Conservation (phyloP, 35 echinoderm and acorn worm species). For the Apostichopus japonicus region DNA sequence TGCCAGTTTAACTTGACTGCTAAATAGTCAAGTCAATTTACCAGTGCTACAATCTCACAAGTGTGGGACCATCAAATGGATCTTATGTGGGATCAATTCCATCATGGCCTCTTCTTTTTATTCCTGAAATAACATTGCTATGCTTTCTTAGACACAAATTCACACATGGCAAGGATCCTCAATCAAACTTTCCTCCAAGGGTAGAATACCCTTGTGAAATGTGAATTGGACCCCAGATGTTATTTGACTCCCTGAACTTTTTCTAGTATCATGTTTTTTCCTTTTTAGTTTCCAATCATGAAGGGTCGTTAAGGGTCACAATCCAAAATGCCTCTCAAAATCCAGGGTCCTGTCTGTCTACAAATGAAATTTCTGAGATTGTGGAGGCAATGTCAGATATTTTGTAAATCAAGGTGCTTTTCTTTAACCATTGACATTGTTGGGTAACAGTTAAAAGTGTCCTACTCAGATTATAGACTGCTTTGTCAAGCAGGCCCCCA, state of each 20-base stretch:
- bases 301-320: constrained; percentile 11
- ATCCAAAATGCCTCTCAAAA: background rate
- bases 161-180: background rate
- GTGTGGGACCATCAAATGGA: no score
- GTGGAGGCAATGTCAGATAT: background rate
- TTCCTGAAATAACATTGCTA: background rate
- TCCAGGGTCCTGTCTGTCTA: constrained; percentile 39
- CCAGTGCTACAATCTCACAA: no score
- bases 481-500: no score
- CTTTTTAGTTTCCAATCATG: background rate
- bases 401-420: no score
- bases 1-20: no score
- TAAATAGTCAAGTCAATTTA: no score
- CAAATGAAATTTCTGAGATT: background rate
- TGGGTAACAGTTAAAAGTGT: no score
- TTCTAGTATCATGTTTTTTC: background rate
- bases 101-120: no score
- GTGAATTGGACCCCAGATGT: constrained; percentile 15
- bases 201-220: background rate
- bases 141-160: background rate
- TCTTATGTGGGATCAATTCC: no score
- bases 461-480: no score
- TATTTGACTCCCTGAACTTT: constrained; percentile 14
- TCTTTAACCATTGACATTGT: no score
- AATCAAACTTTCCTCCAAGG: background rate